Evolutionary conservation across 1,140 invertebrate species (phyloP).

Genomic region (Drosophila sucinea): DNA sequence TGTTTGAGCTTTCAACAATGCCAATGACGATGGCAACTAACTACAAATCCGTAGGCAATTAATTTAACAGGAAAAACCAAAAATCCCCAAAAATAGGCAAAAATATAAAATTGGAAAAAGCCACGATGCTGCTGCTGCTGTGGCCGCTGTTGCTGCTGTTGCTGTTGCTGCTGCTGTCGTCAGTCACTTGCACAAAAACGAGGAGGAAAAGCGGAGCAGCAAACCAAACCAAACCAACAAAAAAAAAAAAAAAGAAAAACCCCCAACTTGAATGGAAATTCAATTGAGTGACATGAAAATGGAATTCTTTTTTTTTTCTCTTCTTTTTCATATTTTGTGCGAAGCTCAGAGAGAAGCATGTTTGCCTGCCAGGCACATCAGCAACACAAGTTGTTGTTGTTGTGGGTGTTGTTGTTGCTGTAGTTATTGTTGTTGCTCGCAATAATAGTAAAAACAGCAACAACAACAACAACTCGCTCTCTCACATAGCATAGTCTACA

Average conservation of each 20-base stretch:
- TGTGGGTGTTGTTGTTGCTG: constrained; percentile 38
- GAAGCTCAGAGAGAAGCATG: constrained; percentile 46
- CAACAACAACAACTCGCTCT: constrained; percentile 15
- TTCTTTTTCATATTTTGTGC: constrained; percentile 27
- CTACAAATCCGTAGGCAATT: constrained; percentile 80
- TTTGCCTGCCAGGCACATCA: constrained; percentile 79
- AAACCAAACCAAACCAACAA: constrained; percentile 19
- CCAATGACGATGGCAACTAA: constrained; percentile 73
- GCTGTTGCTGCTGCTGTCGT: constrained; percentile 41
- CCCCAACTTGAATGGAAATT: constrained; percentile 76
- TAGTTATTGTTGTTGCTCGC: constrained; percentile 17
- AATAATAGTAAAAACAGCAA: constrained; percentile 55
- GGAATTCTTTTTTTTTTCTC: constrained; percentile 73
- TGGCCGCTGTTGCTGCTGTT: constrained; percentile 1
- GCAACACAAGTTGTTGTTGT: constrained; percentile 67
- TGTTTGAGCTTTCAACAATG: constrained; percentile 68
- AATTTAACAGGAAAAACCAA: constrained; percentile 74
- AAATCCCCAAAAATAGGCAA: constrained; percentile 64
- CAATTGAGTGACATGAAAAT: constrained; percentile 81
- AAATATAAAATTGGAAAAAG: constrained; percentile 62
- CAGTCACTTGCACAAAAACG: constrained; percentile 52
- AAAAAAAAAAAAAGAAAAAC: constrained; percentile 43
- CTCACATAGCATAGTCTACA: constrained; percentile 5
- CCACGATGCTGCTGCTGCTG: constrained; percentile 24
- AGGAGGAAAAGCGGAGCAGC: constrained; percentile 19